These are phyloP conservation scores for Ormia ochracea DNA, from an alignment of 2,888 invertebrate genomes.

Conservation along the genomic window DNA sequence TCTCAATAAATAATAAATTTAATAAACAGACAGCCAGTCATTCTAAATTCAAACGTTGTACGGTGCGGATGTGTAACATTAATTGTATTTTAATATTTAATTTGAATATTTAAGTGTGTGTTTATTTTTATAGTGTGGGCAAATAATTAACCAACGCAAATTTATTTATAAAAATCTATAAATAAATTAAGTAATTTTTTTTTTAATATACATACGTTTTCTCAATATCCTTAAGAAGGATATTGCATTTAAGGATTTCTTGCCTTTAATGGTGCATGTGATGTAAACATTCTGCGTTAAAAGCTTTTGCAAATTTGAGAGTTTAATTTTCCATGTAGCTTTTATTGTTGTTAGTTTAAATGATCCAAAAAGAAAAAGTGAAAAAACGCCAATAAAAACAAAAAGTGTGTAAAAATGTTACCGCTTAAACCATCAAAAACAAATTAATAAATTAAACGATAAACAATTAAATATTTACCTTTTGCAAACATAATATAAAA, in stretches of 20 bases:
- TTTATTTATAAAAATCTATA: neutral
- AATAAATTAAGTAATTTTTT: neutral
- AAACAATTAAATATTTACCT: neutral
- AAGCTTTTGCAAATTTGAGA: conserved; percentile 34
- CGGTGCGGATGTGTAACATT: conserved; percentile 57
- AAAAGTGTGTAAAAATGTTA: conserved; percentile 33
- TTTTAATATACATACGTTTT: neutral
- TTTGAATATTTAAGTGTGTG: neutral
- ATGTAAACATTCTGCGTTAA: conserved; percentile 11
- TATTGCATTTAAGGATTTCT: neutral
- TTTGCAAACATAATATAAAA: neutral
- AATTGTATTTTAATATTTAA: conserved; percentile 10
- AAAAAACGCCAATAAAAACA: conserved; percentile 37
- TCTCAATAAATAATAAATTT: neutral
- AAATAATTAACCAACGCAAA: neutral
- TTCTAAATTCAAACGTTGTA: conserved; percentile 57
- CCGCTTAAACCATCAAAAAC: conserved; percentile 30
- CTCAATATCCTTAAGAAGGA: conserved; percentile 4
- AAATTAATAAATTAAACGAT: neutral
- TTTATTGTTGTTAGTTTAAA: conserved; percentile 16
- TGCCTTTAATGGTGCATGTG: neutral
- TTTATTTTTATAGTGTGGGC: neutral
- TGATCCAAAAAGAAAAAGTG: neutral
- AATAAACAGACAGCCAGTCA: conserved; percentile 8
- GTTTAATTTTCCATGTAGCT: neutral